A percentile compares a stretch with the other conserved stretches of the same genome.
Conservation (phyloP, 2,113 vertebrate species). For the Xyrauchen texanus region DNA sequence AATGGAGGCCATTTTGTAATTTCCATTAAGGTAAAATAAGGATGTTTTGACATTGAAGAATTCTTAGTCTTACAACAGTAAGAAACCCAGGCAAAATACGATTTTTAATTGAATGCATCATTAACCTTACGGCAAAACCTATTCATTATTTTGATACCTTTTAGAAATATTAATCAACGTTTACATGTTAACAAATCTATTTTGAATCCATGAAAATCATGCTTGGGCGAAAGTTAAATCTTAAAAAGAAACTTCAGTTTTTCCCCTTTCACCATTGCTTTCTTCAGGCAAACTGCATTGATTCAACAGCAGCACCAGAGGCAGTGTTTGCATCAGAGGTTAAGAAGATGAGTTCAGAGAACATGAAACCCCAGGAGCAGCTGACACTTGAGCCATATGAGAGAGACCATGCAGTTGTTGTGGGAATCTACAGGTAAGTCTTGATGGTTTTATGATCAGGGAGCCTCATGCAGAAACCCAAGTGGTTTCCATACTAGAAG, state of each 20-base stretch:
- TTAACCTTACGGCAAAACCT: too few relatives aligned
- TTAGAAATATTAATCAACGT: too few relatives aligned
- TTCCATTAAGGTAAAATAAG: conserved; percentile 85
- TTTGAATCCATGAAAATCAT: too few relatives aligned
- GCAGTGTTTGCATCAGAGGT: conserved; percentile 90
- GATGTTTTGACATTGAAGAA: neutral
- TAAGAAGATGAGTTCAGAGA: conserved; percentile 89
- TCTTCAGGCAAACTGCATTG: conserved; percentile 89
- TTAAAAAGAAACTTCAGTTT: neutral
- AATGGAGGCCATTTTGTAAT: conserved; percentile 94
- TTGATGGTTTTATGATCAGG: neutral
- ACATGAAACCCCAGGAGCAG: conserved; percentile 95
- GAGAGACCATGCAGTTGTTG: conserved; percentile 90
- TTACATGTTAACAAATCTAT: too few relatives aligned
- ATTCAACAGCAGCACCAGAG: conserved; percentile 89
- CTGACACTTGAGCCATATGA: conserved; percentile 92
- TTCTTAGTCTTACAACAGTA: too few relatives aligned
- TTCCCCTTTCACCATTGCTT: neutral
- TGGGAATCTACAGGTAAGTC: conserved; percentile 90
- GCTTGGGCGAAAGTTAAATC: too few relatives aligned
- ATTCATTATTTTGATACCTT: too few relatives aligned
- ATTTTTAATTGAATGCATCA: too few relatives aligned
- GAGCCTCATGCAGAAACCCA: neutral
- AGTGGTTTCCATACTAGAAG: neutral
- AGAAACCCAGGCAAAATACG: too few relatives aligned